Base-by-base conservation (phyloP, 2,797 vertebrate genomes). In the Vespertilio murinus region DNA sequence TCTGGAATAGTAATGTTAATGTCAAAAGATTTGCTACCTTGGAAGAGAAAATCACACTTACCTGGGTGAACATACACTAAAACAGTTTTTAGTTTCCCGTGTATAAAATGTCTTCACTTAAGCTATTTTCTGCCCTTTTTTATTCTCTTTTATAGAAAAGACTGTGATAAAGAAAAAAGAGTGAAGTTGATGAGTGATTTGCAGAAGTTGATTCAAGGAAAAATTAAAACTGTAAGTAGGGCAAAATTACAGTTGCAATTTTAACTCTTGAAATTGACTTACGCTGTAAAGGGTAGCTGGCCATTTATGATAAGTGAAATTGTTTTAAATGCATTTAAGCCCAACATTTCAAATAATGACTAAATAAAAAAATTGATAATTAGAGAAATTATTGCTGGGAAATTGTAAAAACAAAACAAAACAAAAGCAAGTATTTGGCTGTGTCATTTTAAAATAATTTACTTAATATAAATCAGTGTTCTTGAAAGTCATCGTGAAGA, bases 131-230 rank as follows among this genome's bases (percentile, higher is more conserved):
- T 52, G 81, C 5, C 52, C 56, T 16, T 17, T 95, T 91, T 89
- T 8, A 8, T 95, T 84, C 56, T 96, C 74, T 30, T 85, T 86
- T 96, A 17, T 97, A 99, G 99, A 97, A 99, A 99, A 97, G 99
- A 99, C 12, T 99, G 99, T 16, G 97, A 99, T 85, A 98, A 98
- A 6, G 98, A 98, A 59, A 97, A 98, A 80, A 98, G 98, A 97
- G 91, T 95, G 71, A 99, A 99, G 90, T 97, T 99, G 47, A 98
- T 99, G 98, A 98, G 96, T 93, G 98, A 99, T 20, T 98, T 99
- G 61, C 98, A 99, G 35, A 98, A 98, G 69, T 97, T 99, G 92
- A 98, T 99, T 94, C 98, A 88, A 0, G 99, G 99, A 40, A 99
- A 99, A 96, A 98, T 99, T 88, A 99, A 99, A 98, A 98, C 98